Percentiles rank a stretch among this genome's conserved stretches.
phyloP scores from a whole-genome alignment of 2,888 invertebrate species.

The Agrilus mali region DNA sequence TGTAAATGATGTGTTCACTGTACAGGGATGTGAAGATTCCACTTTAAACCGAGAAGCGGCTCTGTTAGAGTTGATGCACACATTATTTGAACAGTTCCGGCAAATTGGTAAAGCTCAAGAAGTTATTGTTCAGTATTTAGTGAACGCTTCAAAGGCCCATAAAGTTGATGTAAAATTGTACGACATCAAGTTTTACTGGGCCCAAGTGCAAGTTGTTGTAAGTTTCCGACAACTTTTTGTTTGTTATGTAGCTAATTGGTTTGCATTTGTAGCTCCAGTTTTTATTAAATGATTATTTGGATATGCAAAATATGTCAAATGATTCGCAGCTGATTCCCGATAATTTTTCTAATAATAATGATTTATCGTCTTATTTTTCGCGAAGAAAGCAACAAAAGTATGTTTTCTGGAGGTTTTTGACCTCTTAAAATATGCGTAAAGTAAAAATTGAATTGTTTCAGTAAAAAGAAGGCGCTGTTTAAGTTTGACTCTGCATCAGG shows the following conservation, averaged over 20 bases:
- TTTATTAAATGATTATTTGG: slow-evolving; percentile 73
- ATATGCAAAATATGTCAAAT: slow-evolving; percentile 65
- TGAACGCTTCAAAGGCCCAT: slow-evolving; percentile 47
- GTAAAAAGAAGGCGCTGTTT: slow-evolving; percentile 49
- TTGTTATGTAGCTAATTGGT: not conserved
- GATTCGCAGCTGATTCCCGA: slow-evolving; percentile 38
- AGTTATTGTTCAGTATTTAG: slow-evolving; percentile 49
- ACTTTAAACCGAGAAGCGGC: slow-evolving; percentile 31
- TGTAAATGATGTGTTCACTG: slow-evolving; percentile 46
- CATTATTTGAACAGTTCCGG: slow-evolving; percentile 72
- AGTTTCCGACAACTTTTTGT: slow-evolving; percentile 24
- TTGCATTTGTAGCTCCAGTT: slow-evolving; percentile 57
- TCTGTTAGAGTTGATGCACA: slow-evolving; percentile 51
- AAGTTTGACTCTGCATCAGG: slow-evolving; percentile 53
- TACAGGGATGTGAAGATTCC: slow-evolving; percentile 16
- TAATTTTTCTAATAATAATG: slow-evolving; percentile 31
- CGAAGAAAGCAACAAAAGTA: slow-evolving; percentile 36
- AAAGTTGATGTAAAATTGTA: slow-evolving; percentile 45
- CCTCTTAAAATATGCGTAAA: not conserved
- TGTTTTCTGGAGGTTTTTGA: slow-evolving; percentile 5
- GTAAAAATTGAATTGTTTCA: slow-evolving; percentile 17
- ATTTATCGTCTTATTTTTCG: slow-evolving; percentile 43
- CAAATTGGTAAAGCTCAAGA: slow-evolving; percentile 68
- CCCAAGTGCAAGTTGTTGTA: slow-evolving; percentile 79
- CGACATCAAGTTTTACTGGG: slow-evolving; percentile 74